Evolutionary conservation across 2,888 invertebrate genomes (phyloP).

Genomic region (Melieria picta): DNA sequence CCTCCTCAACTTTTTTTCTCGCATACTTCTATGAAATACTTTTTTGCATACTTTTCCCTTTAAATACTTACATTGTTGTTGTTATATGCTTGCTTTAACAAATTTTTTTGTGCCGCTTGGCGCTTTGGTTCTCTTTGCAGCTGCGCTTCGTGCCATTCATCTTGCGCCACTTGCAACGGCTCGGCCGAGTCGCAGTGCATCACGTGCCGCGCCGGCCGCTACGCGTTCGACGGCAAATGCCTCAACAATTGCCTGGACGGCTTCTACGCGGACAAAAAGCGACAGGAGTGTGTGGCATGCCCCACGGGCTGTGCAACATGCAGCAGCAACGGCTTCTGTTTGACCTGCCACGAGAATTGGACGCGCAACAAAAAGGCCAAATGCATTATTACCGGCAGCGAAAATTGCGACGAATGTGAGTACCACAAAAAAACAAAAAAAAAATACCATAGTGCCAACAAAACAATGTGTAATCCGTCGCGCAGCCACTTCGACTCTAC

Average conservation of each 20-base stretch:
- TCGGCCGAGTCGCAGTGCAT: constrained; percentile 83
- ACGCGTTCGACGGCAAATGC: constrained; percentile 78
- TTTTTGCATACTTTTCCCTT: not conserved
- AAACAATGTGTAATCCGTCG: too few species aligned
- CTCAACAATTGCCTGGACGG: constrained; percentile 77
- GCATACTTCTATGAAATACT: not conserved
- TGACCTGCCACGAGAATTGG: constrained; percentile 80
- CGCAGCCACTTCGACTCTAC: too few species aligned
- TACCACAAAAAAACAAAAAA: constrained; percentile 42
- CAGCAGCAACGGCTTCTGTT: constrained; percentile 76
- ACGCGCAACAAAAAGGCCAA: constrained; percentile 79
- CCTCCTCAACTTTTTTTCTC: not conserved
- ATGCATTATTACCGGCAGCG: constrained; percentile 77
- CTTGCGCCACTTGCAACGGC: constrained; percentile 84
- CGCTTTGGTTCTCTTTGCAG: constrained; percentile 60
- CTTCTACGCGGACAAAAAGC: constrained; percentile 80
- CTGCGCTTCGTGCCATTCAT: constrained; percentile 81
- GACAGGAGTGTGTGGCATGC: constrained; percentile 81
- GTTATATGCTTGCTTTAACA: not conserved
- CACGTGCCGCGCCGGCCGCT: constrained; percentile 79
- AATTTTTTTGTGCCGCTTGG: not conserved
- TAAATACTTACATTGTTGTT: not conserved
- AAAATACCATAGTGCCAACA: not conserved
- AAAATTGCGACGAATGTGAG: constrained; percentile 75
- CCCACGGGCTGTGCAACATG: constrained; percentile 82